Evolutionary conservation across 2,797 vertebrate genomes (phyloP), one percentile per base, ranked within the genome.

Genomic region (Amblyopsis hoosieri): DNA sequence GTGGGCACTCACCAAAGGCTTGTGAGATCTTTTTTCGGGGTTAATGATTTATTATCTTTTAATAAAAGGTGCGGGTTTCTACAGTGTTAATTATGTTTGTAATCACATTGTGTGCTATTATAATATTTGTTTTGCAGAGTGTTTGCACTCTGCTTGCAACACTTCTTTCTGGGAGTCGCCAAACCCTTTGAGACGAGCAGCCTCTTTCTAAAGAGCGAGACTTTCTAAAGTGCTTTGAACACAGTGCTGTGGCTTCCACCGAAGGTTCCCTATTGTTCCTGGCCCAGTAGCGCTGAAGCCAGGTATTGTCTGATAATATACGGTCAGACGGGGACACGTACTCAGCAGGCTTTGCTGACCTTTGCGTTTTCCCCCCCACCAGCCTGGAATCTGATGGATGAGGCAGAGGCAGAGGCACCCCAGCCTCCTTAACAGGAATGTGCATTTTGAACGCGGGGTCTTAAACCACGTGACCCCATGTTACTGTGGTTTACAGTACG

Each of bases 221-320:
- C 59, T 69, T 71, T 71, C 75, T 45, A 15, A 37, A 31, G 70
- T 72, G 78, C 75, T 84, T 80, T 84, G 69, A 75, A 62, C 68
- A 75, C 63, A 81, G 56, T 53, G 12, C 66, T 71, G 76, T 71
- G 65, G 85, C 84, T 70, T 83, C 85, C 82, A 87, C 83, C 88
- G 90, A 92, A 92, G 75, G 87, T 92, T 93, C 89, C 71, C 81
- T 76, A 89, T 94, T 93, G 92, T 92, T 80, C 77, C 66, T 51
- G 60, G 74, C 78, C 60, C 64, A 81, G 87, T 85, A 84, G 57
- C 86, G 88, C 90, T 93, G 91, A 89, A 91, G 85, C 86, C 85
- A 86, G 81, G 80, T 84, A 90, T 90, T 84, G 84, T 87, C 85
- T 79, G 76, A 85, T 87, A 78, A 69, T 83, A 85, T 87, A 82